phyloP scores from a whole-genome alignment of 2,113 vertebrate genomes.

The Eolophus roseicapilla region DNA sequence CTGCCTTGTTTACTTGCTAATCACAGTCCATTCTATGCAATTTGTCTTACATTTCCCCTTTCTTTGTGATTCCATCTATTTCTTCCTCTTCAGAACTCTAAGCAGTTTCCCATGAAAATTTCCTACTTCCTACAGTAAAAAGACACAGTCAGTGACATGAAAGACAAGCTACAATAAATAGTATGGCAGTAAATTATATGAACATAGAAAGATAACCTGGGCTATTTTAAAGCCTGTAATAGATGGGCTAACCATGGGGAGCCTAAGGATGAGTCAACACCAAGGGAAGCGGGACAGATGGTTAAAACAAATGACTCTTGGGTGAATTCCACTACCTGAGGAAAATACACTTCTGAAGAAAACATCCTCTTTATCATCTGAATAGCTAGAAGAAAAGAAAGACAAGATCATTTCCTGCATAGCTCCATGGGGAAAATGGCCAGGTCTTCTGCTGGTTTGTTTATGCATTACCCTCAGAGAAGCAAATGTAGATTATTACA shows the following conservation, averaged over 20 bases:
- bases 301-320: slow-evolving; percentile 50
- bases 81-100: background rate
- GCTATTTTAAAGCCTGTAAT: slow-evolving; percentile 22
- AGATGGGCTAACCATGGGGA: slow-evolving; percentile 23
- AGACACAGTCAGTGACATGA: background rate
- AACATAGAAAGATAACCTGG: background rate
- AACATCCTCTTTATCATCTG: slow-evolving; percentile 19
- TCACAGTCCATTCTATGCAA: background rate
- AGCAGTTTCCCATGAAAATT: background rate
- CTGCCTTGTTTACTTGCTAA: background rate
- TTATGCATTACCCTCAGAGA: background rate
- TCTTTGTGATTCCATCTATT: background rate
- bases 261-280: slow-evolving; percentile 35
- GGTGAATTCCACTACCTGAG: slow-evolving; percentile 29
- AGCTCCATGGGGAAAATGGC: background rate
- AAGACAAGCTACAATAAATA: background rate
- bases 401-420: background rate
- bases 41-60: background rate
- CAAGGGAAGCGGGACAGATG: slow-evolving; percentile 47
- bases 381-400: background rate
- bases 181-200: background rate
- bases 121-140: background rate
- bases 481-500: background rate
- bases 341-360: slow-evolving; percentile 7
- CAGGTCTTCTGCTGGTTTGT: background rate